Evolutionary conservation across 1,140 invertebrate species (phyloP).

Genomic region (Coptotermes formosanus): DNA sequence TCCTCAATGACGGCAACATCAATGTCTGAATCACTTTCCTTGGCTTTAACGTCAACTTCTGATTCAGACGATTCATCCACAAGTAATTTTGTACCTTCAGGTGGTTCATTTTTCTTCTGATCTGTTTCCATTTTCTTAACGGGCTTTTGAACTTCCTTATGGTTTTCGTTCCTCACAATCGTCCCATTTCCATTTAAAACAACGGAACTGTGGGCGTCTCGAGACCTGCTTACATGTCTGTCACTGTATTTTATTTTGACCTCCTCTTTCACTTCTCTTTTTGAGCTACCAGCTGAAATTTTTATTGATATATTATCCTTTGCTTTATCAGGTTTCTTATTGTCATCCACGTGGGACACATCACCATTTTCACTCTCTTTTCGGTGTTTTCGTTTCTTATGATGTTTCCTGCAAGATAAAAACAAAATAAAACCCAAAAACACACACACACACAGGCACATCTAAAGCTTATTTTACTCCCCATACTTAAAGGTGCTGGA

Average conservation of each 20-base stretch:
- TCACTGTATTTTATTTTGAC: slow-evolving; percentile 20
- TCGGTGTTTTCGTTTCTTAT: slow-evolving; percentile 38
- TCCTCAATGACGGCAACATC: slow-evolving; percentile 76
- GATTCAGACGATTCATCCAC: slow-evolving; percentile 31
- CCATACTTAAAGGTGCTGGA: no score
- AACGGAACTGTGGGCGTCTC: background rate
- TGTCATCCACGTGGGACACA: background rate
- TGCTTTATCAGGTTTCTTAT: background rate
- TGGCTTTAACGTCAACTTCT: slow-evolving; percentile 30
- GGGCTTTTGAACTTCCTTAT: slow-evolving; percentile 40
- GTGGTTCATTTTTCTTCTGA: background rate
- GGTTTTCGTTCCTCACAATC: background rate
- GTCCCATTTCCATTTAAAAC: slow-evolving; percentile 16
- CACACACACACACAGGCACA: no score
- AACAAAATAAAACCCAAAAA: slow-evolving; percentile 25
- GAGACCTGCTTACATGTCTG: background rate
- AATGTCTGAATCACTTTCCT: slow-evolving; percentile 69
- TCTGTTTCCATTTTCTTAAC: background rate
- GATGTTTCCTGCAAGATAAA: slow-evolving; percentile 46
- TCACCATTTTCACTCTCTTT: slow-evolving; percentile 31
- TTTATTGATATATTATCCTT: slow-evolving; percentile 37
- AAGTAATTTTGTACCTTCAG: background rate
- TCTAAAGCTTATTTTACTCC: no score
- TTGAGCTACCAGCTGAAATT: slow-evolving; percentile 43
- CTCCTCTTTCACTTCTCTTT: slow-evolving; percentile 46